A percentile compares a stretch with the other conserved stretches of the same genome.
These are phyloP conservation scores for Carassius gibelio DNA, from an alignment of 2,113 vertebrate genomes.

Conservation along the genomic window DNA sequence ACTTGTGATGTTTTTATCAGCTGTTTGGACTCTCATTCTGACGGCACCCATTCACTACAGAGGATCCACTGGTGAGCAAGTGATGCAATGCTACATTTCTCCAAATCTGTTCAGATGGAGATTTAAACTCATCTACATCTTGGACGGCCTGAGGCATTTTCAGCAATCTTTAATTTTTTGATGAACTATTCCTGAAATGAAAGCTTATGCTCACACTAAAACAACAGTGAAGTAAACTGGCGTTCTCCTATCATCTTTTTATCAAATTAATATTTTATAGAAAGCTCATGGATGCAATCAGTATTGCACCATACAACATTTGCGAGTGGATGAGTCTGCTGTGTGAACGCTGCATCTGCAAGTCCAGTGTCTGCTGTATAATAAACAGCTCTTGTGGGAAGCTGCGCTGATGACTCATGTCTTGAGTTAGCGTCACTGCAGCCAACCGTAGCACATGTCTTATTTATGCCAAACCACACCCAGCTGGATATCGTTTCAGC, in stretches of 20 bases:
- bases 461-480: background rate
- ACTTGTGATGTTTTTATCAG: no score
- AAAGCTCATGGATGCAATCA: background rate
- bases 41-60: no score
- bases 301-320: background rate
- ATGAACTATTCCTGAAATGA: no score
- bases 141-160: no score
- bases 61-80: no score
- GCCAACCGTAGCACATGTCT: background rate
- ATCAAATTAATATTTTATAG: background rate
- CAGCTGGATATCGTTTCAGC: background rate
- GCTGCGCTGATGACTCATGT: slow-evolving; percentile 44
- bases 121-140: no score
- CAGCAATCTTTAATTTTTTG: no score
- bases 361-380: background rate
- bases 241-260: background rate
- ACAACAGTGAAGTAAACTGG: background rate
- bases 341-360: slow-evolving; percentile 1
- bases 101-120: no score
- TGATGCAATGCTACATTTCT: no score
- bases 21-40: no score
- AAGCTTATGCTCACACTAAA: background rate
- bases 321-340: background rate
- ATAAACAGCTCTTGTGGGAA: slow-evolving; percentile 25
- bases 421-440: slow-evolving; percentile 21